Base-by-base conservation (phyloP, 2,888 invertebrate species). In the Entomobrya multifasciata region DNA sequence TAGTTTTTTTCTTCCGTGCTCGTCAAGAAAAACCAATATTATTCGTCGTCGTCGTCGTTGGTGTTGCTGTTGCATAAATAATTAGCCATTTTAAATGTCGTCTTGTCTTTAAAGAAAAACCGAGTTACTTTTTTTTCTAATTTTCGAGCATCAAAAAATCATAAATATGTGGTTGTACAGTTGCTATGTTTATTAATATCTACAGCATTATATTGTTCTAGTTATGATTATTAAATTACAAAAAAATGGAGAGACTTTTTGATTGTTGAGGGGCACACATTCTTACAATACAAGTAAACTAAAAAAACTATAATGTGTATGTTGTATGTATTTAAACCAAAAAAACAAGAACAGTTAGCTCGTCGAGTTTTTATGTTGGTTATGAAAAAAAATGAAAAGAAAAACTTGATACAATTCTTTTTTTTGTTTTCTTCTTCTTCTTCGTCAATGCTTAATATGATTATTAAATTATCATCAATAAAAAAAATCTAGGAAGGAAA, bases 211-310 rank as follows among this genome's bases (percentile, higher is more conserved):
- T 36, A 36, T 36, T 36, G n/a, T n/a, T n/a, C n/a, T 25, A 27
- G 27, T 55, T 4, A 55, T n/a, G 5, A 55, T 55, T n/a, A 57
- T 25, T 6, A 57, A 55, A 55, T 20, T 22, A 13, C 10, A 65
- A 62, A 62, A n/a, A 65, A 8, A 17, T 70, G 70, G 70, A 49
- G 67, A 67, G 70, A 70, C 70, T 70, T 70, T 70, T 49, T 47
- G 22, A 49, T 70, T 49, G 49, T 70, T 70, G 70, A 70, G 70
- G 70, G 70, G n/a, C 70, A 70, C 70, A 70, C 70, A 70, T 25
- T 47, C 44, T 70, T 47, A 70, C 70, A 70, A 70, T 47, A 70
- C 70, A 27, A 27, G 57, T 57, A 25, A 57, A 47, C 47, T 47
- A 17, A 52, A 52, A 17, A 52, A 52, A 52, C 52, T n/a, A 17